Evolutionary conservation across 2,113 vertebrate genomes (phyloP), one percentile per base, ranked within the genome.

Genomic region (Opisthocomus hoazin): DNA sequence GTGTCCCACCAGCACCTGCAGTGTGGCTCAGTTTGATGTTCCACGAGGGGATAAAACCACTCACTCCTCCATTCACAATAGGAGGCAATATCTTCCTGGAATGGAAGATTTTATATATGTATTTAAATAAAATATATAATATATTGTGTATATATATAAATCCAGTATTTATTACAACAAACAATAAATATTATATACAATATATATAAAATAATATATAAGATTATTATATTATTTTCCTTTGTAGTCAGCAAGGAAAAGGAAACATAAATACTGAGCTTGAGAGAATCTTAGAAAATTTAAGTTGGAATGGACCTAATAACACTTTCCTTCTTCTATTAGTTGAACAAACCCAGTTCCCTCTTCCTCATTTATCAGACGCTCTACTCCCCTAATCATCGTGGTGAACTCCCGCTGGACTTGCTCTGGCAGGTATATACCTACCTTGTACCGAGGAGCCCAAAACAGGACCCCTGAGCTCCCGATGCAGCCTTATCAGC

Each of bases 391-490:
- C 22, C 5, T 65, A 57, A 64, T 16, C 16, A 41, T 3, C 2
- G 3, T 3, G 18, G 37, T 61, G 46, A 83, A 15, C 21, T 4
- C 14, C 27, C 0, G 0, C 27, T 11, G 13, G 51, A 39, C 51
- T 71, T 0, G 0, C 53, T 53, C 30, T 41, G 53, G 36, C 5
- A 86, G 13, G 30, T 48, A 51, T 61, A 32, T 22, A 41, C 24
- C 50, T 60, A 1, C 46, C 16, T 39, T 4, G 2, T 12, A 78
- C n/a, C 26, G 32, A 77, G 58, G 8, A 84, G 20, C 24, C 43
- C 48, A 73, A 9, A 74, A 16, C 15, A 39, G 53, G 34, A 65
- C 16, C n/a, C 50, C 34, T 41, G 58, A 73, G 32, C 19, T 76
- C 46, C 7, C 4, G 5, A 45, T 60, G 32, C 22, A 41, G 16